Evolutionary conservation across 2,888 invertebrate species (phyloP), one percentile per base, ranked within the genome.

Genomic region (Lacanobia wlatinum): DNA sequence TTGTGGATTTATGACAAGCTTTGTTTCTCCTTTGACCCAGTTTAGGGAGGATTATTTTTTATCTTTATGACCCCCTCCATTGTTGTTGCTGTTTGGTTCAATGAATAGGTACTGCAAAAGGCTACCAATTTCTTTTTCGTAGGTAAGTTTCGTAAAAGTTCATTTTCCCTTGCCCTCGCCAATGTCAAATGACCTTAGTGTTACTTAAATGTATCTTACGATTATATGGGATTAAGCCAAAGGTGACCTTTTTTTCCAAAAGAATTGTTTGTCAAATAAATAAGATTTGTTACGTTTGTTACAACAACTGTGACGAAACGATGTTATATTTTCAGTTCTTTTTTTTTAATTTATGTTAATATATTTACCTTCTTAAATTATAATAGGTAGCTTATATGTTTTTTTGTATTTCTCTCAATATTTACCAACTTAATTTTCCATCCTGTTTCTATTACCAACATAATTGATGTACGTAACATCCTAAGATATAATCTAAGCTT

Each of bases 1-100:
- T 21, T 50, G 21, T 50, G 43, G 62, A 62, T 68, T 72, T 82
- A 68, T 52, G 18, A n/a, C 59, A 48, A 21, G 16, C 66, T 40
- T 59, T 73, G 46, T 68, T 70, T 64, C 23, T 64, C 16, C 18
- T 76, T 56, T 65, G 65, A 58, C 72, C 68, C 46, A 62, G 62
- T 65, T 66, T 10, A 62, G 18, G 12, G 40, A 4, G 28, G 28
- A 60, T 65, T 61, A 55, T 5, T 62, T 52, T 76, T 62, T 78
- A 59, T 69, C 52, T 69, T 66, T 34, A 61, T 67, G 12, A 38
- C 8, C 40, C 14, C 46, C 12, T 7, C n/a, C 48, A 66, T 79
- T 67, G 62, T 78, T 65, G 56, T 16, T 55, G 34, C 56, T 61
- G 38, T 28, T 55, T 46, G 12, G 46, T 61, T 74, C 62, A 46